A percentile compares a stretch with the other conserved stretches of the same genome.
Conservation (phyloP, 1,140 invertebrate species). For the Halyomorpha halys region DNA sequence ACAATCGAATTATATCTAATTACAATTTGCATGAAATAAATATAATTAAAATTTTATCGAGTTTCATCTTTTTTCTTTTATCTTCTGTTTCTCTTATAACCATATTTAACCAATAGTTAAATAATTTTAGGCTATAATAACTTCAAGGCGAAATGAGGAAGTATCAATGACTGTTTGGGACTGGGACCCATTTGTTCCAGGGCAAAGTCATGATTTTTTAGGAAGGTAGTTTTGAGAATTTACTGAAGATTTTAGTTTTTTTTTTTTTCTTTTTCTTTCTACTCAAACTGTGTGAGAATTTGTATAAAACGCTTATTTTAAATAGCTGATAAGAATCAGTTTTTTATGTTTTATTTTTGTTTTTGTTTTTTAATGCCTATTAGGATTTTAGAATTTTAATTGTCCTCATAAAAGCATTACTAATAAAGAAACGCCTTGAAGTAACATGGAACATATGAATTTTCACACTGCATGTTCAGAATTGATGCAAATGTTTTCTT, state of each 20-base stretch:
- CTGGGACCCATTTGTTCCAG: constrained; percentile 70
- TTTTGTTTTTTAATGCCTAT: not conserved
- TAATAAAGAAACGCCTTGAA: not conserved
- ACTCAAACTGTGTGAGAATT: constrained; percentile 14
- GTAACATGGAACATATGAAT: not conserved
- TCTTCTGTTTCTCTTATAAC: too few relatives aligned
- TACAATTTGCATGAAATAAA: too few relatives aligned
- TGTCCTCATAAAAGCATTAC: not conserved
- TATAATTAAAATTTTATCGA: too few relatives aligned
- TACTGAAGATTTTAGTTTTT: constrained; percentile 12
- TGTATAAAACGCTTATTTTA: not conserved
- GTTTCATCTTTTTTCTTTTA: too few relatives aligned
- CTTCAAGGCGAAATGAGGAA: constrained; percentile 27
- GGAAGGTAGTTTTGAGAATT: constrained; percentile 51
- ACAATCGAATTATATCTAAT: too few relatives aligned
- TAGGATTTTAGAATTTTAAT: not conserved
- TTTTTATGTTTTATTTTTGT: not conserved
- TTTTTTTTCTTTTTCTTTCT: constrained; percentile 5
- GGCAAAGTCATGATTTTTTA: constrained; percentile 71
- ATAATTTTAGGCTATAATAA: constrained; percentile 29
- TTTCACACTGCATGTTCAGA: constrained; percentile 8
- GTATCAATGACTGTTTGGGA: constrained; percentile 47
- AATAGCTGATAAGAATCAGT: not conserved
- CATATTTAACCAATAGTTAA: constrained; percentile 24
- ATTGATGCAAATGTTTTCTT: not conserved